Conservation (phyloP, 2,113 vertebrate species). For the Pseudopodoces humilis region DNA sequence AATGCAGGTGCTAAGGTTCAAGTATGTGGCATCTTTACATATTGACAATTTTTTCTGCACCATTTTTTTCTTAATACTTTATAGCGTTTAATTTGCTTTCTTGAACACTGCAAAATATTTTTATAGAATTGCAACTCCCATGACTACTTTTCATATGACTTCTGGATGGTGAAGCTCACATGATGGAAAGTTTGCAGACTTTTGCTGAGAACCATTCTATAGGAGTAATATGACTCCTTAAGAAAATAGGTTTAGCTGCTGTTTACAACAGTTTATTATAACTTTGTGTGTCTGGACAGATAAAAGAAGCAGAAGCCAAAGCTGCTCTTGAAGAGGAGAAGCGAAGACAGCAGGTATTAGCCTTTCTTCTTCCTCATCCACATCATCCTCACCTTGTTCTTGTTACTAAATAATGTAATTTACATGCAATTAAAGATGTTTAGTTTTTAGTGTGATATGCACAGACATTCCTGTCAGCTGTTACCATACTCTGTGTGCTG, state of each 20-base stretch:
- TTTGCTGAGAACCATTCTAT: background rate
- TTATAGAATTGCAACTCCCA: background rate
- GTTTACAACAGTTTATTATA: background rate
- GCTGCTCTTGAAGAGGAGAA: slow-evolving; percentile 87
- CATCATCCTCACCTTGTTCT: background rate
- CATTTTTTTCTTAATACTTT: background rate
- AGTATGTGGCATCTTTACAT: background rate
- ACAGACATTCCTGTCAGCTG: background rate
- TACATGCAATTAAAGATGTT: background rate
- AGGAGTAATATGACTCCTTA: background rate
- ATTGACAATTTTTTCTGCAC: background rate
- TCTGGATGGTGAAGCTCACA: background rate
- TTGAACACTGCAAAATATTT: background rate
- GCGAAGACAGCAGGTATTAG: slow-evolving; percentile 85
- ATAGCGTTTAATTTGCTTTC: background rate
- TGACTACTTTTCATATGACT: background rate
- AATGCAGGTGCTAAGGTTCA: background rate
- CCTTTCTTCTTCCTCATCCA: background rate
- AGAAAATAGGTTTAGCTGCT: background rate
- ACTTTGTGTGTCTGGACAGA: slow-evolving; percentile 71
- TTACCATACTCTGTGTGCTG: background rate
- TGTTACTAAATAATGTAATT: background rate
- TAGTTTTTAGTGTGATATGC: background rate
- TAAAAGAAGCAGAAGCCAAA: slow-evolving; percentile 89
- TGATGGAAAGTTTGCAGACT: background rate